These are phyloP conservation scores for Echeneis naucrates DNA, from an alignment of 2,797 vertebrate species.

Conservation along the genomic window DNA sequence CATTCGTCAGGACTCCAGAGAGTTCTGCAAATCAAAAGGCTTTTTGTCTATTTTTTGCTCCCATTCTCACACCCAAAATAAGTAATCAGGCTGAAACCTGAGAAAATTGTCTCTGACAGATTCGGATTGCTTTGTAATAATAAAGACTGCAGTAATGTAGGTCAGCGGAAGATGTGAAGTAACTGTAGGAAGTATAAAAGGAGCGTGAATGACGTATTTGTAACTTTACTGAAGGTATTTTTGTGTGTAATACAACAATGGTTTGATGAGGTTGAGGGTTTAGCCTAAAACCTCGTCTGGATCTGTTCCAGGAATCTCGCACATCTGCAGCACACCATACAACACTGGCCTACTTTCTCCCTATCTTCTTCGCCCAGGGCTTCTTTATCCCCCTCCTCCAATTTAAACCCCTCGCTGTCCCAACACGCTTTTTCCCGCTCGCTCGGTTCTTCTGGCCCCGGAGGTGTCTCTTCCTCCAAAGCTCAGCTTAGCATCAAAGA, in stretches of 20 bases:
- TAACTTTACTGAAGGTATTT: slow-evolving; percentile 28
- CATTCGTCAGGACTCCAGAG: slow-evolving; percentile 32
- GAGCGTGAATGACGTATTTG: neutral
- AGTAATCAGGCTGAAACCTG: slow-evolving; percentile 4
- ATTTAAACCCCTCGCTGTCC: slow-evolving; percentile 51
- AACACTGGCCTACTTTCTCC: slow-evolving; percentile 79
- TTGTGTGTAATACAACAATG: slow-evolving; percentile 32
- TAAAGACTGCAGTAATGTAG: slow-evolving; percentile 29
- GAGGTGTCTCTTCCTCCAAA: slow-evolving; percentile 26
- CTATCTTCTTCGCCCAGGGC: slow-evolving; percentile 62
- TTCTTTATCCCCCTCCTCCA: slow-evolving; percentile 47
- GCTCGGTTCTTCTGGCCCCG: slow-evolving; percentile 24
- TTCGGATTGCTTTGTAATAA: slow-evolving; percentile 62
- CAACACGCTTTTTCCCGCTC: slow-evolving; percentile 21
- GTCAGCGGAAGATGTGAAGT: slow-evolving; percentile 15
- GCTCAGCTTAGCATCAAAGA: slow-evolving; percentile 32
- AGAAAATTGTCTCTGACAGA: slow-evolving; percentile 57
- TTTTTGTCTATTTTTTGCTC: slow-evolving; percentile 69
- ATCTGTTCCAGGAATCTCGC: slow-evolving; percentile 65
- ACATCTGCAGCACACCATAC: slow-evolving; percentile 61
- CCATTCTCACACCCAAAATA: slow-evolving; percentile 43
- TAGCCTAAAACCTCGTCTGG: slow-evolving; percentile 59
- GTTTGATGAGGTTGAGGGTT: slow-evolving; percentile 40
- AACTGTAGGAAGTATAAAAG: neutral
- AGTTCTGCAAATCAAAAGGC: slow-evolving; percentile 47